Percentiles rank a stretch among this genome's conserved stretches.
These are phyloP conservation scores for Mobula birostris DNA, from an alignment of 2,113 vertebrate genomes.

Conservation along the genomic window DNA sequence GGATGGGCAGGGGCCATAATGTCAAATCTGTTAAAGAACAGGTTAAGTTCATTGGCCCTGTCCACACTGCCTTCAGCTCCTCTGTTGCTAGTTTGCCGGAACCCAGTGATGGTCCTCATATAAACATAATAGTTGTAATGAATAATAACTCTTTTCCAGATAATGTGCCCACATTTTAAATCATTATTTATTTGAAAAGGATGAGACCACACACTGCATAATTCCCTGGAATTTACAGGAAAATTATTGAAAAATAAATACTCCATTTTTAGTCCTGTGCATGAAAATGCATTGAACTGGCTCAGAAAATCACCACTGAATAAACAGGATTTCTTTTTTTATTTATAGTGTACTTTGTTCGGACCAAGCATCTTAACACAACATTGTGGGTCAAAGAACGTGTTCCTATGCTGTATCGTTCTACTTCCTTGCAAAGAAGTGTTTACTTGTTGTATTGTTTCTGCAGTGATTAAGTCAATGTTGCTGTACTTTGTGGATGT, in stretches of 20 bases:
- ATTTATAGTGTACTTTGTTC: background rate
- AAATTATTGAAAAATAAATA: conserved; percentile 1
- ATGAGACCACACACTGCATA: background rate
- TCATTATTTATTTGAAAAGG: background rate
- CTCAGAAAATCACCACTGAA: background rate
- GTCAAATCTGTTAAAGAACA: too few relatives aligned
- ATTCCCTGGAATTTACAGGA: background rate
- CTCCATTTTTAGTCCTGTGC: background rate
- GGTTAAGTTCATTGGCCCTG: too few relatives aligned
- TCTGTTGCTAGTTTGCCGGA: too few relatives aligned
- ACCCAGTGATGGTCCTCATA: too few relatives aligned
- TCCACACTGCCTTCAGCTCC: too few relatives aligned
- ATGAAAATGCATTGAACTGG: background rate
- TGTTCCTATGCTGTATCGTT: too few relatives aligned
- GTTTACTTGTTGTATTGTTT: background rate
- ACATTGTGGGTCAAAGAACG: too few relatives aligned
- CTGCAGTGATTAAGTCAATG: background rate
- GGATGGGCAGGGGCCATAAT: too few relatives aligned
- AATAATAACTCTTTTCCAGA: background rate
- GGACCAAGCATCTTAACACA: background rate
- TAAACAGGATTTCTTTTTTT: background rate
- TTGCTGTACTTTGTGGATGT: background rate
- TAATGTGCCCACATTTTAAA: background rate
- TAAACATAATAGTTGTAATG: too few relatives aligned
- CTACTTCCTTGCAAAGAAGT: background rate